phyloP scores from a whole-genome alignment of 2,888 invertebrate species.

The Geotrupes spiniger region DNA sequence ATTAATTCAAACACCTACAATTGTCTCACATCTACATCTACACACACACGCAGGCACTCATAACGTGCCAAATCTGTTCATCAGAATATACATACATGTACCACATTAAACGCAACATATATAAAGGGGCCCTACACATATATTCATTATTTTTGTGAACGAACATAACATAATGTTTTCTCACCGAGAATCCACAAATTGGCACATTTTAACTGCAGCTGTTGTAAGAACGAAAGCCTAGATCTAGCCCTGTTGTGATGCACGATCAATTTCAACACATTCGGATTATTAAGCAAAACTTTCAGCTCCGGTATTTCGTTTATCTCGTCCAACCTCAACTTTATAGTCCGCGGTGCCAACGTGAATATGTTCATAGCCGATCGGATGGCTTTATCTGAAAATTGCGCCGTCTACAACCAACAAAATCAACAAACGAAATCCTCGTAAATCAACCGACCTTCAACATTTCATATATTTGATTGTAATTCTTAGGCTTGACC shows the following conservation, averaged over 20 bases:
- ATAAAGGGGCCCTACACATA: no score
- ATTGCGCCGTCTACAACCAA: constrained; percentile 53
- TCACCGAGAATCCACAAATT: constrained; percentile 51
- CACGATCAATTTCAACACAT: constrained; percentile 54
- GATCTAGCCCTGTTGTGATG: constrained; percentile 52
- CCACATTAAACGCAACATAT: no score
- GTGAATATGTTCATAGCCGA: constrained; percentile 58
- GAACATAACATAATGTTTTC: no score
- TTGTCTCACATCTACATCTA: no score
- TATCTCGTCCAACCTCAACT: constrained; percentile 57
- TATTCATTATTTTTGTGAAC: no score
- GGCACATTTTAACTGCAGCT: constrained; percentile 52
- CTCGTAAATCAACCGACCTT: constrained; percentile 34
- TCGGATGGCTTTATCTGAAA: constrained; percentile 55
- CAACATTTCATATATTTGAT: constrained; percentile 57
- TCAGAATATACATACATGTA: no score
- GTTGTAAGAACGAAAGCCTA: constrained; percentile 54
- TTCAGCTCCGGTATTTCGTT: constrained; percentile 59
- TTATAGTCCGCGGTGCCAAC: constrained; percentile 58
- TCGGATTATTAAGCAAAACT: constrained; percentile 59
- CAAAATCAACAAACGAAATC: constrained; percentile 25
- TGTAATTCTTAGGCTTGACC: constrained; percentile 56
- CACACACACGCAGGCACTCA: no score
- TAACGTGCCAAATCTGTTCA: no score
- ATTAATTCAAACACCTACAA: no score